phyloP scores from a whole-genome alignment of 2,113 vertebrate species.

The Jaculus jaculus region DNA sequence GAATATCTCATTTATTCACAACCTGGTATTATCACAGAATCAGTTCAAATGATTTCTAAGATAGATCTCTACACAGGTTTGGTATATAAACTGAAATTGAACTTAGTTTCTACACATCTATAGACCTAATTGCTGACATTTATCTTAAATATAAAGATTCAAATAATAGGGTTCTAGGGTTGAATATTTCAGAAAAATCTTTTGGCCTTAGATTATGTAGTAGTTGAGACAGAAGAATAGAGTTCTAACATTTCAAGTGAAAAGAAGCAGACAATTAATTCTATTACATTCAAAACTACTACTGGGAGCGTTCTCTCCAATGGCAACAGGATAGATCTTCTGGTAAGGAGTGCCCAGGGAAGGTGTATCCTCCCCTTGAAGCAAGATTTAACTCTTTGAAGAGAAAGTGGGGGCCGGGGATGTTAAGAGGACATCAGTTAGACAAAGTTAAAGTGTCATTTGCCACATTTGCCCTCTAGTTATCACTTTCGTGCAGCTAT shows the following conservation, averaged over 20 bases:
- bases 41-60: not conserved
- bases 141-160: constrained; percentile 35
- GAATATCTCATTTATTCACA: not conserved
- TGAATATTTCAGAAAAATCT: constrained; percentile 55
- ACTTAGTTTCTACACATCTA: not conserved
- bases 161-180: constrained; percentile 10
- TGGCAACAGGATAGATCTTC: constrained; percentile 51
- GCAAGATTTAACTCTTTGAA: not conserved
- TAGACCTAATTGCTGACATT: constrained; percentile 45
- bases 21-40: not conserved
- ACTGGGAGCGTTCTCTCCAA: not conserved
- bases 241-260: constrained; percentile 51
- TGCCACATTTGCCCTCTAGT: not conserved
- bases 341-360: not conserved
- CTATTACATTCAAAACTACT: constrained; percentile 61
- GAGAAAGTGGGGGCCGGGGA: not conserved
- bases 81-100: not conserved
- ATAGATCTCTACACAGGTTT: constrained; percentile 16
- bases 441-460: not conserved
- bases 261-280: constrained; percentile 35
- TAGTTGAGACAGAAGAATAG: not conserved
- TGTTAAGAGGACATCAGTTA: not conserved
- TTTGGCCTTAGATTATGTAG: not conserved
- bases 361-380: not conserved
- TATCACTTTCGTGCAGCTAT: too few relatives aligned